A percentile compares a stretch with the other conserved stretches of the same genome.
Evolutionary conservation across 1,140 invertebrate species (phyloP).

Genomic region (Halyomorpha halys): DNA sequence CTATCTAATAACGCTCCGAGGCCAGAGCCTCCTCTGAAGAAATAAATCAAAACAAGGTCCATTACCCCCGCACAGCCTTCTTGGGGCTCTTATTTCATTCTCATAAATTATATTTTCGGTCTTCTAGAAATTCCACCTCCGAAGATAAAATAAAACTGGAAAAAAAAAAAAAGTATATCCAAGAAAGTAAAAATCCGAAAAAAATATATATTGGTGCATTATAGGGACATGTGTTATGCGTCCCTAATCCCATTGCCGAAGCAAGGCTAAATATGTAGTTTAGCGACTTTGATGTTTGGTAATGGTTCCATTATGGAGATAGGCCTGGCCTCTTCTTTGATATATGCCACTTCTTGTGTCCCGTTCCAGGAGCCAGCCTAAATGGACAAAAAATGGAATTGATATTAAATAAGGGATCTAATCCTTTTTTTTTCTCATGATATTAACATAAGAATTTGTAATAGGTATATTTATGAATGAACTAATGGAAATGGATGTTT

Average conservation of each 20-base stretch:
- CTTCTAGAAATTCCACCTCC: not conserved
- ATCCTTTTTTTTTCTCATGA: too few relatives aligned
- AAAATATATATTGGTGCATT: not conserved
- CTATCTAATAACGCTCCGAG: conserved; percentile 9
- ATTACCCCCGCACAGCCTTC: not conserved
- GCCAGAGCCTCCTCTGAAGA: not conserved
- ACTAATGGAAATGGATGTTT: too few relatives aligned
- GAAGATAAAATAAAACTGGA: too few relatives aligned
- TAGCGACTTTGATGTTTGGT: conserved; percentile 17
- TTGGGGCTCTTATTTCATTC: conserved; percentile 7
- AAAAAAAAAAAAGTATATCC: too few relatives aligned
- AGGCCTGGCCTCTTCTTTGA: not conserved
- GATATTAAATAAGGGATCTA: too few relatives aligned
- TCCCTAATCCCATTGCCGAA: not conserved
- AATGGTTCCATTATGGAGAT: conserved; percentile 18
- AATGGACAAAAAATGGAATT: too few relatives aligned
- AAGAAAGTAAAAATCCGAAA: not conserved
- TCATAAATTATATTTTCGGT: conserved; percentile 17
- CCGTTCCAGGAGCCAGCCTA: not conserved
- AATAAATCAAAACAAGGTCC: conserved; percentile 10
- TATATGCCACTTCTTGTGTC: conserved; percentile 2
- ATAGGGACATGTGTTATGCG: conserved; percentile 4
- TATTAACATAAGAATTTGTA: too few relatives aligned
- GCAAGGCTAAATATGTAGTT: conserved; percentile 2
- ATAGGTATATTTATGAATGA: too few relatives aligned